A percentile compares a stretch with the other conserved stretches of the same genome.
Evolutionary conservation across 1,140 invertebrate genomes (phyloP).

Genomic region (Micrasema minimum): DNA sequence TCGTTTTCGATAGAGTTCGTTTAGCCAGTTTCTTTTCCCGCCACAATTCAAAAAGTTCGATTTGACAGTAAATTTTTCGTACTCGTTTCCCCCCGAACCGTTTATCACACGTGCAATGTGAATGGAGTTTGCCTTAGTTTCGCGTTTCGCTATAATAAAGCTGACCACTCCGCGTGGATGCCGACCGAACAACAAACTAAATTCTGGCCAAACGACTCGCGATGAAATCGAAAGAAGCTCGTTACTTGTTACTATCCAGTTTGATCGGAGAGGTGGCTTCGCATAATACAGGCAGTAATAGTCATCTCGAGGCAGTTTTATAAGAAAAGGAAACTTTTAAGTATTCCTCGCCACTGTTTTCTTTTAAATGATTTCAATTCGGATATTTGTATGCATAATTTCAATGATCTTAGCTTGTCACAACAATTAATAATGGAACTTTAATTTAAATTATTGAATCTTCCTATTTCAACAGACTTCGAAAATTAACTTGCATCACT

Average conservation of each 20-base stretch:
- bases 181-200: background rate
- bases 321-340: slow-evolving; percentile 20
- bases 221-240: slow-evolving; percentile 32
- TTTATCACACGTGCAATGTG: slow-evolving; percentile 1
- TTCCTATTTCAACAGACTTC: too few relatives aligned
- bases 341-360: too few relatives aligned
- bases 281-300: background rate
- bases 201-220: background rate
- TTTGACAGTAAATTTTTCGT: slow-evolving; percentile 1
- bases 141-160: background rate
- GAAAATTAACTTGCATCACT: too few relatives aligned
- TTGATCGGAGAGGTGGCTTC: slow-evolving; percentile 19
- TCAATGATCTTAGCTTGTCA: too few relatives aligned
- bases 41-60: background rate
- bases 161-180: background rate
- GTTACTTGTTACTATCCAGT: background rate
- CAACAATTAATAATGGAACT: too few relatives aligned
- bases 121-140: background rate
- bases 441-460: too few relatives aligned
- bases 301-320: slow-evolving; percentile 2
- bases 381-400: too few relatives aligned
- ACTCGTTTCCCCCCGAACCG: background rate
- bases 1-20: background rate
- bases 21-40: background rate
- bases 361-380: too few relatives aligned